Evolutionary conservation across 1,140 invertebrate genomes (phyloP).

Genomic region (Agrypnia vestita): DNA sequence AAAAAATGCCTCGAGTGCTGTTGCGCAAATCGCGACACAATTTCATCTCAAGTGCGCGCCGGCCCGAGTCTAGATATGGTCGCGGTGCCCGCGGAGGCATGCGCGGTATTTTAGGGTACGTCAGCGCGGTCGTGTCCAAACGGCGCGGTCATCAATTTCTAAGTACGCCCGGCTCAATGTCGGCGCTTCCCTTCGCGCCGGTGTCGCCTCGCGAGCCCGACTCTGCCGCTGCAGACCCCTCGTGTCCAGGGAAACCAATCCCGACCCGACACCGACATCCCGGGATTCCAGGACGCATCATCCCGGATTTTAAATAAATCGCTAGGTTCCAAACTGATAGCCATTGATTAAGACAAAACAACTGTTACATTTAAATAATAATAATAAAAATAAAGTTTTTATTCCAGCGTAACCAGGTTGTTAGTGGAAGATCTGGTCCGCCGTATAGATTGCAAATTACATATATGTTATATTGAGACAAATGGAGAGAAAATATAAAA

Average conservation of each 20-base stretch:
- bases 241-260: too few species aligned
- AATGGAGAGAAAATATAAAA: too few species aligned
- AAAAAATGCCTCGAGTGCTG: background rate
- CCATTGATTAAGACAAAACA: too few species aligned
- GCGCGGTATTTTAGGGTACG: constrained; percentile 23
- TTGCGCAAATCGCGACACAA: constrained; percentile 1
- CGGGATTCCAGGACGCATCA: background rate
- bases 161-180: constrained; percentile 4
- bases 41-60: background rate
- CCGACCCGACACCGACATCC: too few species aligned
- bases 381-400: too few species aligned
- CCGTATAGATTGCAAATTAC: too few species aligned
- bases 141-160: constrained; percentile 22
- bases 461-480: too few species aligned
- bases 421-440: too few species aligned
- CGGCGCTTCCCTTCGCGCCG: background rate
- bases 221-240: background rate
- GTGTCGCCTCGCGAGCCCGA: background rate
- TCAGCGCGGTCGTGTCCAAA: constrained; percentile 15
- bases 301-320: constrained; percentile 8
- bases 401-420: too few species aligned
- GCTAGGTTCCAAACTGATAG: too few species aligned
- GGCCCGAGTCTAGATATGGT: constrained; percentile 10
- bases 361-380: too few species aligned
- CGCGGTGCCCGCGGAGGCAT: background rate